Conservation (phyloP, 2,888 invertebrate species). For the Eurytoma californica region DNA sequence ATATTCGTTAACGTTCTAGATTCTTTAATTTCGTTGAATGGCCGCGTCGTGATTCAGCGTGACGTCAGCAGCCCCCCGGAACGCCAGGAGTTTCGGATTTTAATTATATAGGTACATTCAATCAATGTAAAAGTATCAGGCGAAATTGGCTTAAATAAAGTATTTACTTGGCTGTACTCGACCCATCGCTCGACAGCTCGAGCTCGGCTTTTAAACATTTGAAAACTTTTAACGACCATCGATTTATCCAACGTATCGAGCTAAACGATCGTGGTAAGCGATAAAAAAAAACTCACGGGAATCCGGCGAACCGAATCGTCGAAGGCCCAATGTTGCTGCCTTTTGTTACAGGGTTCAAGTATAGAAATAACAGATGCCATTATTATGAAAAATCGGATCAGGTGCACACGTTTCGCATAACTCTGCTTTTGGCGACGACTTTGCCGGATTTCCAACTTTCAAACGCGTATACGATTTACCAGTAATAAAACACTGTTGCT, state of each 20-base stretch:
- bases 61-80: constrained; percentile 28
- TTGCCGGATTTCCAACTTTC: constrained; percentile 47
- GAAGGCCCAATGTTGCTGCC: constrained; percentile 52
- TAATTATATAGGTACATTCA: constrained; percentile 38
- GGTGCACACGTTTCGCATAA: constrained; percentile 40
- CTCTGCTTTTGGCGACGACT: constrained; percentile 36
- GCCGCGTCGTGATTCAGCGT: constrained; percentile 49
- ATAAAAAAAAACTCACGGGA: constrained; percentile 18
- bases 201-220: constrained; percentile 18
- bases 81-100: constrained; percentile 50
- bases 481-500: constrained; percentile 43
- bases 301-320: constrained; percentile 49
- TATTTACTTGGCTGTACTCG: constrained; percentile 49
- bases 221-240: constrained; percentile 14
- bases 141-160: constrained; percentile 47
- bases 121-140: constrained; percentile 46
- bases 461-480: constrained; percentile 55
- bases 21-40: constrained; percentile 71
- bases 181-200: constrained; percentile 48
- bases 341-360: constrained; percentile 57
- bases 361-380: constrained; percentile 50
- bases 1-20: constrained; percentile 69
- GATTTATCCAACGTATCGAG: constrained; percentile 21
- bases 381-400: constrained; percentile 37
- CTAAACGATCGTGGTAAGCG: constrained; percentile 31